Conservation (phyloP, 2,888 invertebrate genomes). For the Uropetala carovei region DNA sequence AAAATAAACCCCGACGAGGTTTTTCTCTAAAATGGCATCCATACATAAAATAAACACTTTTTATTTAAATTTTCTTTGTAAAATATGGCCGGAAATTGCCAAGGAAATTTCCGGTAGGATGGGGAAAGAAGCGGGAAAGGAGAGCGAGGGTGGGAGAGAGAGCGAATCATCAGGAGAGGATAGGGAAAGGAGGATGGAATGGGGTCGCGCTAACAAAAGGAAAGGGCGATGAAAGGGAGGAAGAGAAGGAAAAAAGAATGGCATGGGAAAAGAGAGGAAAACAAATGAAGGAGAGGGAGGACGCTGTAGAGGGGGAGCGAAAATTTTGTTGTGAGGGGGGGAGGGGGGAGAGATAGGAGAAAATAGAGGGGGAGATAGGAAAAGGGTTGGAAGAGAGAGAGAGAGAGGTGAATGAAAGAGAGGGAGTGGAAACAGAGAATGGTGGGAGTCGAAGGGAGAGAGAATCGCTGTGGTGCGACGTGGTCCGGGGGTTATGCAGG, state of each 20-base stretch:
- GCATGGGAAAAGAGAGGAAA: background rate
- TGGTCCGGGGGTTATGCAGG: no score
- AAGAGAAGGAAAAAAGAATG: background rate
- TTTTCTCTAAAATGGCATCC: background rate
- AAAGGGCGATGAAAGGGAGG: background rate
- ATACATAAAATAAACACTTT: constrained; percentile 31
- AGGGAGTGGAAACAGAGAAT: background rate
- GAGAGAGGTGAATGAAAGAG: background rate
- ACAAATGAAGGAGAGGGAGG: background rate
- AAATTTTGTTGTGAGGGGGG: no score
- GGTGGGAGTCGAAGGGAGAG: background rate
- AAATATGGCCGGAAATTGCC: constrained; percentile 47
- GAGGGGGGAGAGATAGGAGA: background rate
- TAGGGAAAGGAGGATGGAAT: background rate
- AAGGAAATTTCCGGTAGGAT: constrained; percentile 28
- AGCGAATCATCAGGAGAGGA: background rate
- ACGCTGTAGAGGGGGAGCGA: background rate
- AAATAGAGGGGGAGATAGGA: background rate
- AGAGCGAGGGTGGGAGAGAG: background rate
- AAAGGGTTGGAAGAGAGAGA: background rate
- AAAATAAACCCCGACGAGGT: background rate
- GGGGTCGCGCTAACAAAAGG: background rate
- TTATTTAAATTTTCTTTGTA: background rate
- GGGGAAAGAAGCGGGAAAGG: background rate
- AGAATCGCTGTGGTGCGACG: background rate